phyloP scores from a whole-genome alignment of 37 sponge, comb jelly and placozoan genomes.

The Corticium candelabrum region DNA sequence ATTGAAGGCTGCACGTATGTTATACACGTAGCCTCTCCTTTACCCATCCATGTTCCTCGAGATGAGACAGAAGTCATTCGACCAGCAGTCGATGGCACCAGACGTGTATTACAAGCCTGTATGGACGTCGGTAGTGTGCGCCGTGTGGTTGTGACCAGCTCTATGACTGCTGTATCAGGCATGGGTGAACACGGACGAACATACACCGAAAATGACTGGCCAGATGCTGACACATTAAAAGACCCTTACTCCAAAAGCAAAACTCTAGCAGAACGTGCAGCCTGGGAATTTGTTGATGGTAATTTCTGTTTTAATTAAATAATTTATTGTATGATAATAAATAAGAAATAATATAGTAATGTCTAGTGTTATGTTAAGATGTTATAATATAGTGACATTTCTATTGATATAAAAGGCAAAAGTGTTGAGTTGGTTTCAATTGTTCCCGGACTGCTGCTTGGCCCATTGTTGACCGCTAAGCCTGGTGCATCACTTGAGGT shows the following conservation, averaged over 20 bases:
- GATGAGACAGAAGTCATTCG: constrained; percentile 28
- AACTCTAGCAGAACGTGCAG: constrained; percentile 62
- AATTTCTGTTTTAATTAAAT: not conserved
- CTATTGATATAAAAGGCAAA: too few relatives aligned
- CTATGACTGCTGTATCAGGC: constrained; percentile 60
- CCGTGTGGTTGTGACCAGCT: constrained; percentile 79
- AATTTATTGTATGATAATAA: constrained; percentile 8
- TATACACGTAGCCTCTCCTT: constrained; percentile 87
- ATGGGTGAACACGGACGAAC: too few relatives aligned
- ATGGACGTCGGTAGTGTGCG: constrained; percentile 61
- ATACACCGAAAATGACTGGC: constrained; percentile 79
- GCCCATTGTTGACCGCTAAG: constrained; percentile 51
- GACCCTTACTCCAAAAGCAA: constrained; percentile 71
- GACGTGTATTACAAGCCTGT: constrained; percentile 76
- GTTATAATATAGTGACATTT: too few relatives aligned
- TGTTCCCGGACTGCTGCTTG: constrained; percentile 54
- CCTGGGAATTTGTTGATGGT: constrained; percentile 61
- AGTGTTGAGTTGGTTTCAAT: constrained; percentile 76
- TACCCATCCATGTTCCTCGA: constrained; percentile 5
- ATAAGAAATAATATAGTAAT: too few relatives aligned
- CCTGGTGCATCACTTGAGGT: not conserved
- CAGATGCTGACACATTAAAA: constrained; percentile 14
- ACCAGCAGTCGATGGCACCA: constrained; percentile 75
- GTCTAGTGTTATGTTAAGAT: too few relatives aligned
- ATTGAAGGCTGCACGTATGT: constrained; percentile 74